A percentile compares a stretch with the other conserved stretches of the same genome.
Conservation (phyloP, 2,113 vertebrate genomes). For the Perca schrenkii region DNA sequence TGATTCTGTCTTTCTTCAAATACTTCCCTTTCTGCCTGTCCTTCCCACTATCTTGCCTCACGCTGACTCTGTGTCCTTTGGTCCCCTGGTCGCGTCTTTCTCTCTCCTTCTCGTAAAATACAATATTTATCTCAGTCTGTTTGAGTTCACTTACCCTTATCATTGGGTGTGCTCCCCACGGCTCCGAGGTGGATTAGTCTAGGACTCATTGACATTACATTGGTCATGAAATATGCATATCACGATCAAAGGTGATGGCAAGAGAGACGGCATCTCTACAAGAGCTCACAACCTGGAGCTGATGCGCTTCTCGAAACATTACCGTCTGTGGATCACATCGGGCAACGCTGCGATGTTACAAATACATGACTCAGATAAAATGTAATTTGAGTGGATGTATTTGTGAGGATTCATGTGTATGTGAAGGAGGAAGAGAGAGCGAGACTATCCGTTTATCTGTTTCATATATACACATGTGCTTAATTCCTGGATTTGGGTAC, state of each 20-base stretch:
- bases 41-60: slow-evolving; percentile 57
- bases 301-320: slow-evolving; percentile 66
- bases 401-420: background rate
- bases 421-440: background rate
- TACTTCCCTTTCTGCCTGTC: slow-evolving; percentile 34
- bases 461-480: background rate
- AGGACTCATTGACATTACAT: slow-evolving; percentile 84
- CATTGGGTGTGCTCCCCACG: slow-evolving; percentile 73
- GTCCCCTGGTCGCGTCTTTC: slow-evolving; percentile 52
- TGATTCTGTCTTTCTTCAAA: slow-evolving; percentile 51
- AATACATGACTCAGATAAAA: slow-evolving; percentile 34
- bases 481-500: slow-evolving; percentile 35
- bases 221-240: slow-evolving; percentile 85
- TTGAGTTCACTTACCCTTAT: slow-evolving; percentile 82
- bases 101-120: slow-evolving; percentile 68
- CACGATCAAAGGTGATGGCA: slow-evolving; percentile 80
- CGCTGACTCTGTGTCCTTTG: slow-evolving; percentile 46
- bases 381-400: slow-evolving; percentile 1
- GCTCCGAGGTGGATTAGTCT: slow-evolving; percentile 77
- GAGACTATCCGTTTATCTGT: background rate
- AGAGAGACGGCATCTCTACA: slow-evolving; percentile 69
- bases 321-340: slow-evolving; percentile 15
- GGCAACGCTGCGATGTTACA: slow-evolving; percentile 25
- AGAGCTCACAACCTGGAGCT: slow-evolving; percentile 59
- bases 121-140: slow-evolving; percentile 80